phyloP scores from a whole-genome alignment of 2,888 invertebrate species.

The Physocephala rufipes region DNA sequence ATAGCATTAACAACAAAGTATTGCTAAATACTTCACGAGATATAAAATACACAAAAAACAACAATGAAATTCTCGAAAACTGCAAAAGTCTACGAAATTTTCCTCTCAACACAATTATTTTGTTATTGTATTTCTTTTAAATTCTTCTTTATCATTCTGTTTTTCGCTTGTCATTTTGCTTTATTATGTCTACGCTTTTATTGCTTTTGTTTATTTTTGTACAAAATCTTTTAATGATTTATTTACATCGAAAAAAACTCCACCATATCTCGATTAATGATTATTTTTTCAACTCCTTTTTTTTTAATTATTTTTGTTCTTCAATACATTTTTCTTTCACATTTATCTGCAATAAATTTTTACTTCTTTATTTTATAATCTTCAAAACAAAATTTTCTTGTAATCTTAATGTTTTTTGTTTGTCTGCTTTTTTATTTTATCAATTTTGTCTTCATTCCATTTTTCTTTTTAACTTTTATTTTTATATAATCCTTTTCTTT shows the following conservation, averaged over 20 bases:
- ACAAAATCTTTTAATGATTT: no score
- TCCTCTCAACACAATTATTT: neutral
- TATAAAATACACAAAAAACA: neutral
- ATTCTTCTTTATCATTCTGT: slow-evolving; percentile 7
- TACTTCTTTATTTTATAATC: slow-evolving; percentile 23
- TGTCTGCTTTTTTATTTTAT: no score
- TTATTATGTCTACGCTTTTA: no score
- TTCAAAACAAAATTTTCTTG: slow-evolving; percentile 42
- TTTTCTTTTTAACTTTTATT: no score
- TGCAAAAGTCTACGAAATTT: no score
- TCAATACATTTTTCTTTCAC: neutral
- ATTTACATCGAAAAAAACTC: no score
- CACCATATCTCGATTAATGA: neutral
- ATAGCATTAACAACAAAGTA: neutral
- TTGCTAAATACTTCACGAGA: neutral
- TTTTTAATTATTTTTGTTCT: slow-evolving; percentile 52
- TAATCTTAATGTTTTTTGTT: slow-evolving; percentile 18
- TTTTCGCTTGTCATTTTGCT: no score
- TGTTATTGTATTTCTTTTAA: neutral
- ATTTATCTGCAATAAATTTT: neutral
- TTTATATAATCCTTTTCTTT: no score
- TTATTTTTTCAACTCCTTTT: slow-evolving; percentile 48
- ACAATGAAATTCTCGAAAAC: neutral
- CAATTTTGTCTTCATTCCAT: no score
- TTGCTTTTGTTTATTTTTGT: no score